Evolutionary conservation across 2,797 vertebrate genomes (phyloP).

Genomic region (Tenualosa thibaudeaui): DNA sequence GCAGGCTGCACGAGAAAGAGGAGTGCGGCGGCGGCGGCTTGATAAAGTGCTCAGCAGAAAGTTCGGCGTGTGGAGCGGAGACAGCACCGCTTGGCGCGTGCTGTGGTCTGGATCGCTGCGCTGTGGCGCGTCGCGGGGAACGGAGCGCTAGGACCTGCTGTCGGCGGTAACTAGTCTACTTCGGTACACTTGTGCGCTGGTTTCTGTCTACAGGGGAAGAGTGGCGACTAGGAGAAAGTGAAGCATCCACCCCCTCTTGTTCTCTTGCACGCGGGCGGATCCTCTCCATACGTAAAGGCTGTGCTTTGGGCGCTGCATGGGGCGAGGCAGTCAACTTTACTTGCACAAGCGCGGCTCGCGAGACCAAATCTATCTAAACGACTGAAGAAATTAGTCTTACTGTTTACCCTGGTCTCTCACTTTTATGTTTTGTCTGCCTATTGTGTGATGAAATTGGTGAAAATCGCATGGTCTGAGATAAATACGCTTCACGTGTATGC

Average conservation of each 20-base stretch:
- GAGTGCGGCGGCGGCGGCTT: background rate
- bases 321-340: conserved; percentile 12
- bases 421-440: background rate
- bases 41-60: background rate
- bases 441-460: background rate
- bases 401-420: too few relatives aligned
- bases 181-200: background rate
- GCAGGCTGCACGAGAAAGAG: conserved; percentile 35
- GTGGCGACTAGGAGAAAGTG: conserved; percentile 3
- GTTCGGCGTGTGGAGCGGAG: background rate
- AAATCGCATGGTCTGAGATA: too few relatives aligned
- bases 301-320: conserved; percentile 12
- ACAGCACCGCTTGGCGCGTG: background rate
- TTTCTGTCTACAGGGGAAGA: background rate
- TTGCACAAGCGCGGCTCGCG: background rate
- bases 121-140: background rate
- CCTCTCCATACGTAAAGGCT: conserved; percentile 32
- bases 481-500: background rate
- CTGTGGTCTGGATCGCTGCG: background rate
- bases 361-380: background rate
- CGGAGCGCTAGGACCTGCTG: background rate
- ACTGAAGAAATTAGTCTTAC: background rate
- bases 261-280: conserved; percentile 15
- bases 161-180: background rate
- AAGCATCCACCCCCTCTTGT: conserved; percentile 41